Evolutionary conservation across 2,797 vertebrate genomes (phyloP).

Genomic region (Phalloptychus januarius): DNA sequence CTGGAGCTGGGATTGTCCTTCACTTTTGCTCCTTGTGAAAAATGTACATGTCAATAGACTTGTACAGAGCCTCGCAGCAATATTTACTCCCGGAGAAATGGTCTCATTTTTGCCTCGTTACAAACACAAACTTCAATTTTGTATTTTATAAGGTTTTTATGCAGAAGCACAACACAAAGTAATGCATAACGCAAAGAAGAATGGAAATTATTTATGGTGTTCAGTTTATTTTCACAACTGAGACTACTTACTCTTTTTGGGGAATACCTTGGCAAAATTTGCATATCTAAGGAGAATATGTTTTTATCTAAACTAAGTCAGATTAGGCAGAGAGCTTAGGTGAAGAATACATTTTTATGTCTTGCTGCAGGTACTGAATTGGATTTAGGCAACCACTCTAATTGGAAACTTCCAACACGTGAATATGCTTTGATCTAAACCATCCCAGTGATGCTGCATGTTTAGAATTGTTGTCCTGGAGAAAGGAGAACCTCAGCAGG

Average conservation of each 20-base stretch:
- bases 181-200: background rate
- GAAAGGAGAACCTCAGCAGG: background rate
- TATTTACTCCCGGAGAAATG: background rate
- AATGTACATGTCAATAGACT: conserved; percentile 33
- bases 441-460: background rate
- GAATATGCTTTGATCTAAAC: background rate
- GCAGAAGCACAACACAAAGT: background rate
- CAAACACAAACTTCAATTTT: background rate
- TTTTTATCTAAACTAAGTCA: background rate
- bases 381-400: background rate
- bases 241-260: background rate
- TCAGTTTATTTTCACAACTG: background rate
- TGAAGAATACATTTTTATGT: background rate
- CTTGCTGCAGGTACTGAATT: background rate
- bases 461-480: background rate
- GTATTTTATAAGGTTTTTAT: background rate
- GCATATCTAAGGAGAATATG: background rate
- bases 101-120: background rate
- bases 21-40: conserved; percentile 25
- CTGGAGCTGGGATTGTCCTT: conserved; percentile 22
- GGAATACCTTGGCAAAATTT: background rate
- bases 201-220: background rate
- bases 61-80: background rate
- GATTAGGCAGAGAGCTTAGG: background rate
- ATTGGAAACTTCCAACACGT: background rate